Conservation (phyloP, 2,797 vertebrate species). For the Galaxias olidus region DNA sequence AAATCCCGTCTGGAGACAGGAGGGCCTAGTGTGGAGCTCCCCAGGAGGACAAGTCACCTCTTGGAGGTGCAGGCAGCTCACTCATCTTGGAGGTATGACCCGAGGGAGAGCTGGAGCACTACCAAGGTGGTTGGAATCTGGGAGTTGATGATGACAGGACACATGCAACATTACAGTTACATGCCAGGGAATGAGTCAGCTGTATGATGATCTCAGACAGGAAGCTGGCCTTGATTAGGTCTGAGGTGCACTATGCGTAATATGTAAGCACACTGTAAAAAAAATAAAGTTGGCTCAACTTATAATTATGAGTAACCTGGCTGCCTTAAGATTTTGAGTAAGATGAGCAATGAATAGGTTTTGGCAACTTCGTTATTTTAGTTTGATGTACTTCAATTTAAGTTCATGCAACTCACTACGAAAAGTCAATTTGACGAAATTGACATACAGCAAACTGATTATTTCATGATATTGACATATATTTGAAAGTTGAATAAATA, state of each 20-base stretch:
- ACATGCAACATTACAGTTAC: neutral
- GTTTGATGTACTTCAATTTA: too few relatives aligned
- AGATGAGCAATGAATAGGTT: too few relatives aligned
- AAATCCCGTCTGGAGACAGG: conserved; percentile 53
- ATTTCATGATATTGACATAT: too few relatives aligned
- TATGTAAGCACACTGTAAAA: too few relatives aligned
- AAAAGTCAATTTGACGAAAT: too few relatives aligned
- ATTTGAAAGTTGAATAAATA: too few relatives aligned
- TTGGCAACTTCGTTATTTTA: too few relatives aligned
- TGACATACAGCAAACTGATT: too few relatives aligned
- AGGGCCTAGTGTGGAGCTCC: neutral
- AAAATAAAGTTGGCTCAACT: too few relatives aligned
- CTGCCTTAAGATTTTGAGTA: too few relatives aligned
- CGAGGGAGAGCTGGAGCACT: conserved; percentile 12
- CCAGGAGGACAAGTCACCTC: neutral
- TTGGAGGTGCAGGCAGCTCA: conserved; percentile 6
- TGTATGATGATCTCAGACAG: neutral
- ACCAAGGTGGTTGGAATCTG: neutral
- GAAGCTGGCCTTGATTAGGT: neutral
- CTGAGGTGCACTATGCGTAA: neutral
- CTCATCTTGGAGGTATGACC: neutral
- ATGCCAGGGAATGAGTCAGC: conserved; percentile 5
- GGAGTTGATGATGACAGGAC: neutral
- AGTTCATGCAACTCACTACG: too few relatives aligned
- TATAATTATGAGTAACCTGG: too few relatives aligned